Conservation (phyloP, 1,140 invertebrate species). For the Odontomachus brunneus region DNA sequence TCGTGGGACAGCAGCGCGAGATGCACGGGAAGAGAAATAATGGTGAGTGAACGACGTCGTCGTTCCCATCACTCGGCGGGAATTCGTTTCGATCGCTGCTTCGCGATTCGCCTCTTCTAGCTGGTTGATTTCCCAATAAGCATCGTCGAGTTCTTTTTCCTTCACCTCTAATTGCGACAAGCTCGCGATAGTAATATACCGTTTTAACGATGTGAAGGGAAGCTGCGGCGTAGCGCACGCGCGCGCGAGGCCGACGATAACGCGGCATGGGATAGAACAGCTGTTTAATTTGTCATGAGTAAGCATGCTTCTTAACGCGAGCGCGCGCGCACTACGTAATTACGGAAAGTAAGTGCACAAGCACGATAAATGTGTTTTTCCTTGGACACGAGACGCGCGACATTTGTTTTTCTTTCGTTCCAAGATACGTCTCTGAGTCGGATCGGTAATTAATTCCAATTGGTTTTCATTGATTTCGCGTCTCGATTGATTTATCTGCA, state of each 20-base stretch:
- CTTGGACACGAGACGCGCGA: background rate
- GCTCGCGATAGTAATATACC: conserved; percentile 49
- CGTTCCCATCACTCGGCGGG: conserved; percentile 8
- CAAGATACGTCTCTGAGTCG: background rate
- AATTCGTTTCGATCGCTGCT: conserved; percentile 16
- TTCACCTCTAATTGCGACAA: conserved; percentile 29
- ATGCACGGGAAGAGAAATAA: background rate
- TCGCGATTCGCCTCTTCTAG: conserved; percentile 8
- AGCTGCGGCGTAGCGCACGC: background rate
- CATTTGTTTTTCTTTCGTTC: background rate
- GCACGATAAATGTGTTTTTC: conserved; percentile 20
- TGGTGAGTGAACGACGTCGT: background rate
- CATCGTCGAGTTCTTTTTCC: conserved; percentile 26
- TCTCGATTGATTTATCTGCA: background rate
- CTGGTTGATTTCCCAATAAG: conserved; percentile 50
- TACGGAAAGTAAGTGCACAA: conserved; percentile 9
- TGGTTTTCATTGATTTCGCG: conserved; percentile 7
- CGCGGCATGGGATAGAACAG: conserved; percentile 6
- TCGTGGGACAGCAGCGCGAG: too few relatives aligned
- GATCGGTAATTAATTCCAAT: background rate
- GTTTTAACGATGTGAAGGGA: conserved; percentile 53
- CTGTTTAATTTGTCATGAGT: conserved; percentile 49
- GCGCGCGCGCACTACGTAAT: conserved; percentile 20
- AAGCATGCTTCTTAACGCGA: background rate
- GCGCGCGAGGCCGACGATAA: conserved; percentile 18